These are phyloP conservation scores for Muschampia plurimacula DNA, from an alignment of 2,888 invertebrate species.

Conservation along the genomic window DNA sequence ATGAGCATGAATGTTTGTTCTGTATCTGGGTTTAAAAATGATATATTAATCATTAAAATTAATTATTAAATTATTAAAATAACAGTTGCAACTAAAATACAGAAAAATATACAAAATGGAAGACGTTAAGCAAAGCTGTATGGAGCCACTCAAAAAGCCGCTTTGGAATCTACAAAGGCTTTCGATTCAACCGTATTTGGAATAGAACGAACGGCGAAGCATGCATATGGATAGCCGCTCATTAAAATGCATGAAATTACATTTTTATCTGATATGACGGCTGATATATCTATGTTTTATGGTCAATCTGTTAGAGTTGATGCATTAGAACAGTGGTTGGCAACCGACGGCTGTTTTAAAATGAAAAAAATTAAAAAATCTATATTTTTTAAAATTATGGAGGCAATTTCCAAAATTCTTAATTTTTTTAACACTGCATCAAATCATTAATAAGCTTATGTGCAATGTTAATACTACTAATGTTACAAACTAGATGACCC, in stretches of 20 bases:
- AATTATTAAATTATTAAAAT: no score
- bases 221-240: slow-evolving; percentile 17
- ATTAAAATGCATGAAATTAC: slow-evolving; percentile 13
- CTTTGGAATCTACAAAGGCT: slow-evolving; percentile 23
- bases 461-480: no score
- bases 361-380: no score
- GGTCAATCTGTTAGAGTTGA: neutral
- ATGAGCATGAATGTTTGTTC: no score
- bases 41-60: no score
- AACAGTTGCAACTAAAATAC: neutral
- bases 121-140: neutral
- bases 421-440: no score
- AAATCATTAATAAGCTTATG: no score
- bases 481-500: no score
- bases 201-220: slow-evolving; percentile 5
- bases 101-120: neutral
- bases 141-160: neutral
- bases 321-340: neutral
- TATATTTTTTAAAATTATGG: no score
- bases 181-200: slow-evolving; percentile 9
- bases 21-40: no score
- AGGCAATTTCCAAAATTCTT: no score
- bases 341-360: no score
- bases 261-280: neutral
- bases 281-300: neutral